Evolutionary conservation across 2,113 vertebrate genomes (phyloP).

Genomic region (Hiodon tergisus): DNA sequence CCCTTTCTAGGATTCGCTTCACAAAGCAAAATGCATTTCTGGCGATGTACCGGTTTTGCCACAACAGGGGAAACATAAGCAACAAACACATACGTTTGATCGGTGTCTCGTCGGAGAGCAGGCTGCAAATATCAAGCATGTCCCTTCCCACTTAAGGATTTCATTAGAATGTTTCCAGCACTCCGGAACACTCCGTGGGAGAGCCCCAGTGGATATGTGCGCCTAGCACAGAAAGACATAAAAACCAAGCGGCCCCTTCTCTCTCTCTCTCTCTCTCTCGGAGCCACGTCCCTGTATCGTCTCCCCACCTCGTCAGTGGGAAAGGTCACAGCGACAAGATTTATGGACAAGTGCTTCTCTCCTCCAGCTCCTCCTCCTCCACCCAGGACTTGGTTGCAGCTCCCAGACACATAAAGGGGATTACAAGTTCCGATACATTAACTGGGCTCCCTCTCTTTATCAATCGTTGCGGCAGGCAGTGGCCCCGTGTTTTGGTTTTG

Average conservation of each 20-base stretch:
- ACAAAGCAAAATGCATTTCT: too few relatives aligned
- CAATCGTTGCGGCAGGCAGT: conserved; percentile 33
- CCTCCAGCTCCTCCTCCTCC: background rate
- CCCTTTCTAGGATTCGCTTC: too few relatives aligned
- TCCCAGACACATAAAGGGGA: conserved; percentile 1
- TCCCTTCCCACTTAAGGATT: too few relatives aligned
- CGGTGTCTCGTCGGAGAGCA: too few relatives aligned
- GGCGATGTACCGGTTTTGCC: too few relatives aligned
- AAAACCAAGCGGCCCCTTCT: too few relatives aligned
- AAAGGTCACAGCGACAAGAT: conserved; percentile 39
- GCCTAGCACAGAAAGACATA: too few relatives aligned
- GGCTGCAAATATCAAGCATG: too few relatives aligned
- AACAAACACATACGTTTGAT: too few relatives aligned
- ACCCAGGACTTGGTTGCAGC: background rate
- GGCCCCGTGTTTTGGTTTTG: conserved; percentile 12
- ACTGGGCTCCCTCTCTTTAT: conserved; percentile 28
- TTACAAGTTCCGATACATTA: conserved; percentile 35
- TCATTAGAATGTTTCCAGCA: background rate
- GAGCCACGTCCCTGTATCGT: background rate
- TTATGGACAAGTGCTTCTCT: conserved; percentile 24
- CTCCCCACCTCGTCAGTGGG: conserved; percentile 7
- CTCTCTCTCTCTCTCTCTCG: too few relatives aligned
- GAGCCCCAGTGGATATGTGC: background rate
- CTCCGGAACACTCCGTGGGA: background rate
- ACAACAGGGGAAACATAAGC: too few relatives aligned